Percentiles rank a stretch among this genome's conserved stretches.
Conservation (phyloP, 1,140 invertebrate species). For the Dinoponera quadriceps region DNA sequence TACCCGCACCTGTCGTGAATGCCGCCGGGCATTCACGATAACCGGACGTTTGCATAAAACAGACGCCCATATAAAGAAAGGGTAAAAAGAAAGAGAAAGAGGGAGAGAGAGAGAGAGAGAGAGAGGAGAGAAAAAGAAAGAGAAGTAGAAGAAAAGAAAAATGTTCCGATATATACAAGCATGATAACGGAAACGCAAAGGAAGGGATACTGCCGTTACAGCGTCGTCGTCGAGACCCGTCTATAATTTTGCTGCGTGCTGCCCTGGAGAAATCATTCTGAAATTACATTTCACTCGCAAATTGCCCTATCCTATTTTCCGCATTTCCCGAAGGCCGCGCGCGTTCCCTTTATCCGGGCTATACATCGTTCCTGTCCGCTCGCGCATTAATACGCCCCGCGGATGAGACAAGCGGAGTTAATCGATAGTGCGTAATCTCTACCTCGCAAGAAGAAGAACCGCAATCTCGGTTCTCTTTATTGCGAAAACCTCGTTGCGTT, state of each 20-base stretch:
- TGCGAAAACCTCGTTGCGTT: no score
- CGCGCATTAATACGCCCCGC: conserved; percentile 9
- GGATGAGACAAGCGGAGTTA: background rate
- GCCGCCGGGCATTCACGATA: background rate
- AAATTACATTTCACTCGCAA: conserved; percentile 57
- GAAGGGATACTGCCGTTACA: background rate
- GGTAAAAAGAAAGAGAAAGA: no score
- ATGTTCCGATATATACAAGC: background rate
- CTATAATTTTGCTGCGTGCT: conserved; percentile 43
- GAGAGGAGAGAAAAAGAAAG: no score
- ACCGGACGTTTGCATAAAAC: conserved; percentile 48
- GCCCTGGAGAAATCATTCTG: conserved; percentile 53
- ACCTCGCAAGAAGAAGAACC: no score
- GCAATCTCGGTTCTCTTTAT: no score
- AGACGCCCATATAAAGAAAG: conserved; percentile 30
- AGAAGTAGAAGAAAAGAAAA: no score
- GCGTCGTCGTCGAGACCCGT: conserved; percentile 11
- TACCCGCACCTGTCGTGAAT: conserved; percentile 45
- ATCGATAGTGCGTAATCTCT: conserved; percentile 16
- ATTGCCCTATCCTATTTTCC: conserved; percentile 46
- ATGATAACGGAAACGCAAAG: conserved; percentile 19
- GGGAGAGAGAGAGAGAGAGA: no score
- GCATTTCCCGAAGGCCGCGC: conserved; percentile 37
- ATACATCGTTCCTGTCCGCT: conserved; percentile 15
- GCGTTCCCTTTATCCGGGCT: conserved; percentile 17